Evolutionary conservation across 1,140 invertebrate species (phyloP), one percentile per base, ranked within the genome.

Genomic region (Meloidogyne chitwoodi): DNA sequence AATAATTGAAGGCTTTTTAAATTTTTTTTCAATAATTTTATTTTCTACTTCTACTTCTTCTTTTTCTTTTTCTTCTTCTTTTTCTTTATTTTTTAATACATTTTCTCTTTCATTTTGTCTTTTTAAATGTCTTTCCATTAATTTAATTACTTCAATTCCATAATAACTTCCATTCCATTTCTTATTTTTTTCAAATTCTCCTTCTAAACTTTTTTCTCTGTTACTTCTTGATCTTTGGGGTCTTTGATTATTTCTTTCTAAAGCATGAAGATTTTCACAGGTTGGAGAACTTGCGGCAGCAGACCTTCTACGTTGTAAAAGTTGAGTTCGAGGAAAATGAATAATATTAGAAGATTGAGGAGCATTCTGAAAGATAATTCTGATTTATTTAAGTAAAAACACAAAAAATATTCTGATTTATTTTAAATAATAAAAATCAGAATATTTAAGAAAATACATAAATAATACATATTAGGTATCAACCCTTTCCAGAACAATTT

Each of bases 281-380:
- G 48, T n/a, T n/a, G n/a, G 48, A 3, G 48, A 56, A n/a, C n/a
- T 63, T 12, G 56, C 41, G 29, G 56, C 38, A 8, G 56, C 70
- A 14, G 70, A 73, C 27, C 70, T 31, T 1, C 70, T 56, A 22
- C 70, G 22, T 4, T 63, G 70, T 12, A 63, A 63, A 22, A 73
- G 34, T 63, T 73, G 70, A 16, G 70, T 73, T n/a, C 64, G 12
- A 6, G 70, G 70, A 38, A 73, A 73, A 10, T 31, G 70, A 56
- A 56, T 56, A n/a, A 1, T 56, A 6, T 14, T n/a, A 56, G 48
- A 19, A 44, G 41, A 3, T 56, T 8, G 48, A n/a, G 48, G n/a
- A n/a, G 19, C 19, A 56, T n/a, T n/a, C 48, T 56, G 4, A n/a
- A n/a, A 56, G 12, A n/a, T 16, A 19, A 19, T 4, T 48, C 16